Base-by-base conservation (phyloP, 1,140 invertebrate species). In the Rhagoletis zephyria region DNA sequence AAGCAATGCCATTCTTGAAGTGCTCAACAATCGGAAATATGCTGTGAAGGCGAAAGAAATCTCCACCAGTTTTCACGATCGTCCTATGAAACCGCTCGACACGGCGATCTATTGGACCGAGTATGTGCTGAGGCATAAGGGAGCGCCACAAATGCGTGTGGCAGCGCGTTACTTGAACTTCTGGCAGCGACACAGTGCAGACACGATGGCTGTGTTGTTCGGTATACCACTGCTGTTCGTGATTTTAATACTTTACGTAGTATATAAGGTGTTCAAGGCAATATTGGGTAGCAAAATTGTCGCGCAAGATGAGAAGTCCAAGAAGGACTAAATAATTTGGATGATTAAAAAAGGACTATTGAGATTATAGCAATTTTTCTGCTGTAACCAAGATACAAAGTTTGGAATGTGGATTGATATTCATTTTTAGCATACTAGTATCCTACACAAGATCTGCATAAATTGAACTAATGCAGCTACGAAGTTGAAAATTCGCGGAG, bases 121-220 rank as follows among this genome's bases (percentile, higher is more conserved):
- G n/a, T n/a, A n/a, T n/a, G n/a, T n/a, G n/a, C n/a, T n/a, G n/a
- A n/a, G n/a, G n/a, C n/a, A n/a, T n/a, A n/a, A n/a, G n/a, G n/a
- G n/a, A n/a, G n/a, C n/a, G n/a, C 30, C 30, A 30, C 30, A 30
- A 30, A 30, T 30, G 30, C 30, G 89, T 56, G 87, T 89, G 9
- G 88, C 89, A n/a, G 89, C 89, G 40, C 88, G 88, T 6, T 87
- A 93, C 14, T 81, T 93, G 6, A 89, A 85, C 16, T 89, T 91
- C 5, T 5, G 89, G 63, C 94, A 95, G 89, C 94, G 94, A 74
- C 94, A 95, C 63, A 90, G 94, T 48, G 86, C 95, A 10, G 95
- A 95, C 90, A 89, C 89, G 0, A 64, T 86, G 64, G 90, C 89
- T 12, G 56, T 87, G 59, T 77, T 87, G 6, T 16, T 90, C 1